Conservation (phyloP, 2,888 invertebrate genomes). For the Erpobdella octoculata region DNA sequence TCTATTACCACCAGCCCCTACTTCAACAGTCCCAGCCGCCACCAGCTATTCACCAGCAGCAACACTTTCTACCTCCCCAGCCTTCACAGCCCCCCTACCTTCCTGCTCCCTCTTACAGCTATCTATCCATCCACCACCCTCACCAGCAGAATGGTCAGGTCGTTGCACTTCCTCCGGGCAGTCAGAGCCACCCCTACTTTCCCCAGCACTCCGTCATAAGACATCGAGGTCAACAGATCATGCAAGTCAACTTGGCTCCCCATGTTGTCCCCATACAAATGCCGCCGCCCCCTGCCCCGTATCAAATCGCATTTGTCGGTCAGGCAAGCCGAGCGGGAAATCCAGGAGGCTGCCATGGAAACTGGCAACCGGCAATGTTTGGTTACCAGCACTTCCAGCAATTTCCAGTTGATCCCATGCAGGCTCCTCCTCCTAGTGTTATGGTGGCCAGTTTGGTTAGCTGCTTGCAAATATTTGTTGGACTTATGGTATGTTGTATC, state of each 20-base stretch:
- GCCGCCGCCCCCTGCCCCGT: neutral
- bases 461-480: neutral
- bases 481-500: too few relatives aligned
- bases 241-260: constrained; percentile 24
- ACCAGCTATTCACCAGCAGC: constrained; percentile 14
- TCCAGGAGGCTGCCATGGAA: neutral
- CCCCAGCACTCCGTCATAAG: constrained; percentile 16
- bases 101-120: neutral
- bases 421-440: neutral
- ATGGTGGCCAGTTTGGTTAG: constrained; percentile 5
- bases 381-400: constrained; percentile 16
- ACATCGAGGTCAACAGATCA: constrained; percentile 28
- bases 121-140: constrained; percentile 6
- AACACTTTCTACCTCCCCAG: neutral
- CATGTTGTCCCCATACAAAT: constrained; percentile 9
- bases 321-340: neutral
- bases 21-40: constrained; percentile 1
- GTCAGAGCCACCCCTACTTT: constrained; percentile 15
- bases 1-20: too few relatives aligned
- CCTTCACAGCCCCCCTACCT: constrained; percentile 12
- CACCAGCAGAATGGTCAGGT: neutral
- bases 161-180: neutral
- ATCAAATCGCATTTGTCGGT: constrained; percentile 3
- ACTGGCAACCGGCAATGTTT: neutral
- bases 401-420: neutral